Base-by-base conservation (phyloP, 2,797 vertebrate species). In the Microcaecilia unicolor region DNA sequence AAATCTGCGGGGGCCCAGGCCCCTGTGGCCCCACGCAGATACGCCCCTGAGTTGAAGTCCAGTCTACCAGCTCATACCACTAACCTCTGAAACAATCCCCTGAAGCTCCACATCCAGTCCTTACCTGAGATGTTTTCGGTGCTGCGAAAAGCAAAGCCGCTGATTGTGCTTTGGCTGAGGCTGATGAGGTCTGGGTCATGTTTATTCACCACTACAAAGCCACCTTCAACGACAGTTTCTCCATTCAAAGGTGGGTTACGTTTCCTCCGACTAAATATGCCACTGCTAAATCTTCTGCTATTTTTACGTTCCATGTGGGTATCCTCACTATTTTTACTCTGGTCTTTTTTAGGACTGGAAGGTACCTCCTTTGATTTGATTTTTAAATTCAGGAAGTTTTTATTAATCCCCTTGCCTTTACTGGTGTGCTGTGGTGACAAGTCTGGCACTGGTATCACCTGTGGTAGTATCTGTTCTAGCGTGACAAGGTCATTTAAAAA, bases 401-500 rank as follows among this genome's bases (percentile, higher is more conserved):
- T 36, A 7, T 60, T 56, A 14, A 55, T 18, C 6, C 60, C 41
- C 39, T 70, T 74, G 40, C 67, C 67, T 41, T 67, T 64, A 44
- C 69, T 72, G 25, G 61, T 34, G 45, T 64, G 70, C 18, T 27
- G 15, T 15, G 3, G 10, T 18, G 22, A 44, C 34, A 34, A 32
- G 22, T 50, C 45, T 4, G 34, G 34, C 37, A 76, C 51, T 9
- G 69, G 64, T 14, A 79, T 73, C 39, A 73, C 60, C 7, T 75
- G 49, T 18, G 77, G 83, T 30, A 65, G 42, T 16, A 65, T 51
- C 55, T 84, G 80, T 30, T 81, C 60, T 38, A 76, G 10, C 1
- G 68, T 80, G 30, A 72, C 29, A 31, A 83, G 67, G 44, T 84
- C 79, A 15, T 74, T 64, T 25, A 84, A 63, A 51, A 80, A 84